phyloP scores from a whole-genome alignment of 2,888 invertebrate species.

The Allolobophora icterica region DNA sequence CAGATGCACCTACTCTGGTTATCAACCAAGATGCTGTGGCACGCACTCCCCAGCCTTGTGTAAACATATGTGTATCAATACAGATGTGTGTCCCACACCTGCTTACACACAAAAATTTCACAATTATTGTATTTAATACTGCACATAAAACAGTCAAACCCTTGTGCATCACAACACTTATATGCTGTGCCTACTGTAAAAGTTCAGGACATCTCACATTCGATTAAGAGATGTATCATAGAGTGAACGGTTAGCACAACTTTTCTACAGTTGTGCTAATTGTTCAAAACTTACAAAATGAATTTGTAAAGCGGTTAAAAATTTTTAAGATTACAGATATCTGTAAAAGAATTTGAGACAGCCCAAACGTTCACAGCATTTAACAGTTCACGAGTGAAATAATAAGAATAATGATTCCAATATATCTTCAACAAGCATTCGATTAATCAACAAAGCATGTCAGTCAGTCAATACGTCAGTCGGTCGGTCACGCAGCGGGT shows the following conservation, averaged over 20 bases:
- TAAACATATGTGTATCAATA: not conserved
- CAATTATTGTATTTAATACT: not conserved
- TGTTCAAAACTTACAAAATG: not conserved
- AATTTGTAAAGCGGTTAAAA: not conserved
- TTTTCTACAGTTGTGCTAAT: not conserved
- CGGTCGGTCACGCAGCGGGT: not conserved
- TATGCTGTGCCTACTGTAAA: not conserved
- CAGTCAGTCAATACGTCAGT: not conserved
- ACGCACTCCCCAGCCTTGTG: too few species aligned
- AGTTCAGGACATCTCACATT: not conserved
- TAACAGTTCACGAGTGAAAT: not conserved
- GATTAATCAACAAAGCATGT: not conserved
- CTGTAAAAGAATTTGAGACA: not conserved
- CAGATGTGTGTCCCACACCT: not conserved
- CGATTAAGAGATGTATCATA: not conserved
- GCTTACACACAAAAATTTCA: not conserved
- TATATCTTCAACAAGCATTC: slow-evolving; percentile 7
- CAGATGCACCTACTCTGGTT: not conserved
- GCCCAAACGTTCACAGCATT: not conserved
- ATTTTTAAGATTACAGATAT: not conserved
- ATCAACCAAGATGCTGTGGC: not conserved
- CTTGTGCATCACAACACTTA: not conserved
- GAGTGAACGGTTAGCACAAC: not conserved
- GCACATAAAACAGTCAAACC: not conserved
- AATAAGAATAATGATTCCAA: not conserved